phyloP scores from a whole-genome alignment of 2,797 vertebrate genomes.

The Margarornis squamiger region DNA sequence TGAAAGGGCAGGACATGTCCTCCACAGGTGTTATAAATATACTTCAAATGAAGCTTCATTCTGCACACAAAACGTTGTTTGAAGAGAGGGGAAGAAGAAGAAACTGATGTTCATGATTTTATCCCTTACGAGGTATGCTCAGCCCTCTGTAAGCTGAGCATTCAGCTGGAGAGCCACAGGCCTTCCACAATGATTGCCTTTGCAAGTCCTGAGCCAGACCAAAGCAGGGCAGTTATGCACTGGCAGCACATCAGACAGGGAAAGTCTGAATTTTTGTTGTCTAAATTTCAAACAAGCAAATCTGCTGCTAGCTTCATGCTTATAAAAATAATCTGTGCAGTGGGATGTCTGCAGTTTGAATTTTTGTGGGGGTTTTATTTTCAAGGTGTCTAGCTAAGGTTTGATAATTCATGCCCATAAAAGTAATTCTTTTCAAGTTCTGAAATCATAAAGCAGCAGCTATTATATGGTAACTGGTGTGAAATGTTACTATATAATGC shows the following conservation, averaged over 20 bases:
- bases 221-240: background rate
- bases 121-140: background rate
- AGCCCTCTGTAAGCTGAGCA: background rate
- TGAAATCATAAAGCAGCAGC: background rate
- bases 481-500: background rate
- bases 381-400: background rate
- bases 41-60: background rate
- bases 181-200: background rate
- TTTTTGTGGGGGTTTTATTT: background rate
- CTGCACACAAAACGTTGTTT: background rate
- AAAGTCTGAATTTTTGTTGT: background rate
- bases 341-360: background rate
- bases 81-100: background rate
- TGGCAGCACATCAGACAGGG: background rate
- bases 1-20: background rate
- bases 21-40: background rate
- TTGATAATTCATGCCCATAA: background rate
- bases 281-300: background rate
- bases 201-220: background rate
- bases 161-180: background rate
- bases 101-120: background rate
- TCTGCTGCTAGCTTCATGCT: background rate
- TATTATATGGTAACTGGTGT: background rate
- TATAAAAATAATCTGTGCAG: background rate
- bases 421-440: background rate